These are phyloP conservation scores for Uria lomvia DNA, from an alignment of 2,113 vertebrate genomes.

Conservation along the genomic window DNA sequence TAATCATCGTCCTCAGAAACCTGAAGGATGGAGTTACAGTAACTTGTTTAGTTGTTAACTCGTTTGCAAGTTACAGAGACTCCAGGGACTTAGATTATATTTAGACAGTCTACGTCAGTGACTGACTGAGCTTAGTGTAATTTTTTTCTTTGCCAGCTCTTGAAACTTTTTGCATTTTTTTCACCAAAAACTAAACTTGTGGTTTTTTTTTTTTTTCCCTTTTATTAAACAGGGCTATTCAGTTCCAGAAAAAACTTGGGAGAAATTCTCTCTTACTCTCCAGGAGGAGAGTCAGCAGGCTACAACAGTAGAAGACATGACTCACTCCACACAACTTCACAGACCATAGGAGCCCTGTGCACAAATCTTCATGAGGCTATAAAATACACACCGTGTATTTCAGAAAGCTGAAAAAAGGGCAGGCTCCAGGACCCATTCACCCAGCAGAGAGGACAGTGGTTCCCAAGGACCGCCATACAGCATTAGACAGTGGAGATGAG, in stretches of 20 bases:
- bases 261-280: background rate
- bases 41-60: background rate
- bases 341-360: background rate
- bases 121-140: background rate
- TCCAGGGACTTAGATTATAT: background rate
- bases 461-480: accelerated
- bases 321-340: background rate
- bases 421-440: background rate
- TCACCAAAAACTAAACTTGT: background rate
- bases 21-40: background rate
- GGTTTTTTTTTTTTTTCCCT: background rate
- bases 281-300: background rate
- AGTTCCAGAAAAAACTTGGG: background rate
- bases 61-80: background rate
- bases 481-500: background rate
- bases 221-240: background rate
- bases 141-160: background rate
- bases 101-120: background rate
- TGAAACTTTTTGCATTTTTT: background rate
- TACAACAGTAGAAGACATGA: background rate
- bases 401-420: background rate
- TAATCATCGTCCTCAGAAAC: background rate
- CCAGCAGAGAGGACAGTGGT: background rate
- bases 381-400: background rate
- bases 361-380: background rate